Base-by-base conservation (phyloP, 2,113 vertebrate species). In the Hucho hucho region DNA sequence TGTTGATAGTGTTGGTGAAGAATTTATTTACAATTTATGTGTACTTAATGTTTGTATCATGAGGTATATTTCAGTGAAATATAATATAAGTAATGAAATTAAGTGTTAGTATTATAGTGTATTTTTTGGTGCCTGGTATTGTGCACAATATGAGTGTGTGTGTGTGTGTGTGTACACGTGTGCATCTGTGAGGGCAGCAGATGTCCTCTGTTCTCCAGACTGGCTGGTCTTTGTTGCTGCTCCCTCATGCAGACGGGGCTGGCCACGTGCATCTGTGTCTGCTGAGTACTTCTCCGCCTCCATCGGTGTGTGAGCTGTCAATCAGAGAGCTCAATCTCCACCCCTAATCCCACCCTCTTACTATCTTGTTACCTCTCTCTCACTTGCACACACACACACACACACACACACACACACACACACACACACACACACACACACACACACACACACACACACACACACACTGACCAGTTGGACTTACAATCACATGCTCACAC, bases 191-290 rank as follows among this genome's bases (percentile, higher is more conserved):
- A 86, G 74, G 72, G 78, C 73, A 87, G 87, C 90, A 91, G 85
- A 90, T 89, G 90, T 86, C 89, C 80, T 75, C 80, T 77, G 76
- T 77, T 81, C 77, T 49, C 58, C 72, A 83, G 82, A 89, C 89
- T 88, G 85, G 76, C 80, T 89, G 89, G 73, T 87, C 89, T 90
- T 91, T 92, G 90, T 90, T 87, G 89, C 83, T 90, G 89, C 88
- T 86, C 82, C 85, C 90, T 90, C 87, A 84, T 90, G 90, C 90
- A 89, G 86, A 88, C 75, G 75, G 80, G 72, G 58, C 74, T 74
- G 72, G 85, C 90, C 91, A 91, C 90, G 90, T 91, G 92, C 84
- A 83, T 75, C 47, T 79, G 76, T 82, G 88, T 88, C 87, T 83
- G 84, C 79, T 26, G 76, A 72, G 18, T 68, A 61, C 83, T 77